Evolutionary conservation across 2,797 vertebrate species (phyloP).

Genomic region (Muraenolepis orangiensis): DNA sequence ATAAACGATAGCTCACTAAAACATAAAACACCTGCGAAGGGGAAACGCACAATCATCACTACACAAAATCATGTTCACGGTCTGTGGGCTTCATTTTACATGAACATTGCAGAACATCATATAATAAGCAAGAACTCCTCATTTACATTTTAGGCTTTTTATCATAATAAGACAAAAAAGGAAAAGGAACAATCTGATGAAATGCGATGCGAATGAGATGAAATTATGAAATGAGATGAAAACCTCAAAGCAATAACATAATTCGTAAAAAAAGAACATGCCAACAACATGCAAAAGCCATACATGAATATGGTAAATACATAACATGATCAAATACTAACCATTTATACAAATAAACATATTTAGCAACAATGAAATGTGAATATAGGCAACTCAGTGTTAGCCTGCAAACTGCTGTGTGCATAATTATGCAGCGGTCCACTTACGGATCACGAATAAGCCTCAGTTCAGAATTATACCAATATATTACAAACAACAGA

Average conservation of each 20-base stretch:
- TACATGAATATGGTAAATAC: background rate
- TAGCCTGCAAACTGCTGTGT: background rate
- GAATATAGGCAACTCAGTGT: background rate
- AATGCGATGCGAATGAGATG: background rate
- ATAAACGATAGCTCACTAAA: constrained; percentile 92
- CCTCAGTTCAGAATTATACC: background rate
- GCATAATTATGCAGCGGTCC: constrained; percentile 2
- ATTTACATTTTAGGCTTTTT: background rate
- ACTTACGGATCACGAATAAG: background rate
- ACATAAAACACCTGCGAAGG: constrained; percentile 77
- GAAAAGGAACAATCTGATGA: background rate
- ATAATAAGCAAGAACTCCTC: background rate
- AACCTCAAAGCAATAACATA: background rate
- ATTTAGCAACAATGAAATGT: background rate
- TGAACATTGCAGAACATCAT: background rate
- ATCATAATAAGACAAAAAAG: background rate
- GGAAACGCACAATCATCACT: background rate
- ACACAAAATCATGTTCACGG: background rate
- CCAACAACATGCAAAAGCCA: background rate
- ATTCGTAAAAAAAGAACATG: background rate
- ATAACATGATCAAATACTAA: background rate
- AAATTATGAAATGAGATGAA: background rate
- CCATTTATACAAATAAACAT: background rate
- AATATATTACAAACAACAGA: background rate
- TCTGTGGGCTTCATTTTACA: background rate